Evolutionary conservation across 2,113 vertebrate species (phyloP).

Genomic region (Ibidorhyncha struthersii): DNA sequence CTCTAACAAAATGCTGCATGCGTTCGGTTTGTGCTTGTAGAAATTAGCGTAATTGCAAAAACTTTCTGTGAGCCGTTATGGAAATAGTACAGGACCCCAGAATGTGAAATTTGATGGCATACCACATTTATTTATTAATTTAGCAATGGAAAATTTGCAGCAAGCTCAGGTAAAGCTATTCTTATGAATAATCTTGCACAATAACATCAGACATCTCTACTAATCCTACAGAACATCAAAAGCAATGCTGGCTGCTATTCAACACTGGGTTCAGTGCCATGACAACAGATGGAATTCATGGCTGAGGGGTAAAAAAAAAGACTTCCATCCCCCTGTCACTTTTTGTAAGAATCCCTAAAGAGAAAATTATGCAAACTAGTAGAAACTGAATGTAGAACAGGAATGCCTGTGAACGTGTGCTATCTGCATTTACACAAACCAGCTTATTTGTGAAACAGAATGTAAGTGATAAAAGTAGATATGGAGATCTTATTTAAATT

Average conservation of each 20-base stretch:
- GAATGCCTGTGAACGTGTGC: neutral
- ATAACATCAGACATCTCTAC: constrained; percentile 57
- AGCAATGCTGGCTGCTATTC: constrained; percentile 61
- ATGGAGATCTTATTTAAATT: constrained; percentile 28
- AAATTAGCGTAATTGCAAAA: neutral
- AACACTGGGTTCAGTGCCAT: constrained; percentile 60
- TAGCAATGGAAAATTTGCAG: constrained; percentile 29
- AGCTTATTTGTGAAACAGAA: constrained; percentile 30
- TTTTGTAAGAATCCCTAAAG: constrained; percentile 65
- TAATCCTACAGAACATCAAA: constrained; percentile 65
- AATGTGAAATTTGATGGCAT: constrained; percentile 11
- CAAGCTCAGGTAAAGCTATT: constrained; percentile 50
- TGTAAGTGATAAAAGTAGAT: constrained; percentile 35
- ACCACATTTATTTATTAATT: constrained; percentile 34
- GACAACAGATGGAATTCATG: constrained; percentile 71
- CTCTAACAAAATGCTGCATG: neutral
- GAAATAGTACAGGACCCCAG: neutral
- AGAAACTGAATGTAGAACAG: constrained; percentile 42
- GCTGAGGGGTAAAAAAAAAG: constrained; percentile 52
- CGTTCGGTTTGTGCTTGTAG: neutral
- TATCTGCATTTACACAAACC: constrained; percentile 13
- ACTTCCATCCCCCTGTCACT: constrained; percentile 48
- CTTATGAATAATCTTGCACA: constrained; percentile 51
- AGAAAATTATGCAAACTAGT: constrained; percentile 56
- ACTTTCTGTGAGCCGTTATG: neutral